These are phyloP conservation scores for Pangasius djambal DNA, from an alignment of 2,797 vertebrate species.

Conservation along the genomic window DNA sequence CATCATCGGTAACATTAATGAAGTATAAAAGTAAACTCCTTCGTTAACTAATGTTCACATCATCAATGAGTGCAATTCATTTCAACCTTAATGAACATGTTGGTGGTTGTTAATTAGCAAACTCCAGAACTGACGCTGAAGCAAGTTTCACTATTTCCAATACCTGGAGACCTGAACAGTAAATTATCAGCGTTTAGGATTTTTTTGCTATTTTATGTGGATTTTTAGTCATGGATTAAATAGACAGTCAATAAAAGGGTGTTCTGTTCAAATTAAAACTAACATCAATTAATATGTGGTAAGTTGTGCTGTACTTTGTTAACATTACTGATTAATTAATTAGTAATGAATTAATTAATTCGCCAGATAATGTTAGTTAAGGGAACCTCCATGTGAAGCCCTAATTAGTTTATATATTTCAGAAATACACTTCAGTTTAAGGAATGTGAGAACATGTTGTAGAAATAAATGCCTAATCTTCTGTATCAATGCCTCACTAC, in stretches of 20 bases:
- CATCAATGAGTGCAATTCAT: background rate
- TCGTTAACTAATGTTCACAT: background rate
- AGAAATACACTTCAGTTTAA: background rate
- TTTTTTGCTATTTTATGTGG: background rate
- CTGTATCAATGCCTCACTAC: background rate
- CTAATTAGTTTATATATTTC: background rate
- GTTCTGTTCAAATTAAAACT: background rate
- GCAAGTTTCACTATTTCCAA: background rate
- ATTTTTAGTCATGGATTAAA: background rate
- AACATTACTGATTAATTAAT: background rate
- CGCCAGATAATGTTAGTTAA: background rate
- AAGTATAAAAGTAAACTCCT: background rate
- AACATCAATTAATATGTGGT: background rate
- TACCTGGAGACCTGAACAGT: background rate
- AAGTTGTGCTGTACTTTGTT: background rate
- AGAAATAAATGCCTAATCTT: background rate
- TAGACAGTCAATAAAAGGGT: background rate
- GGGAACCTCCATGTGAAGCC: background rate
- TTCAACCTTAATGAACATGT: background rate
- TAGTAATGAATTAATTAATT: no score
- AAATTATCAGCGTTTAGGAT: background rate
- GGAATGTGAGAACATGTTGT: background rate
- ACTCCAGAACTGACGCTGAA: background rate
- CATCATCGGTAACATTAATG: background rate
- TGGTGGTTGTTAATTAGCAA: background rate